Evolutionary conservation across 1,140 invertebrate genomes (phyloP).

Genomic region (Galleria mellonella): DNA sequence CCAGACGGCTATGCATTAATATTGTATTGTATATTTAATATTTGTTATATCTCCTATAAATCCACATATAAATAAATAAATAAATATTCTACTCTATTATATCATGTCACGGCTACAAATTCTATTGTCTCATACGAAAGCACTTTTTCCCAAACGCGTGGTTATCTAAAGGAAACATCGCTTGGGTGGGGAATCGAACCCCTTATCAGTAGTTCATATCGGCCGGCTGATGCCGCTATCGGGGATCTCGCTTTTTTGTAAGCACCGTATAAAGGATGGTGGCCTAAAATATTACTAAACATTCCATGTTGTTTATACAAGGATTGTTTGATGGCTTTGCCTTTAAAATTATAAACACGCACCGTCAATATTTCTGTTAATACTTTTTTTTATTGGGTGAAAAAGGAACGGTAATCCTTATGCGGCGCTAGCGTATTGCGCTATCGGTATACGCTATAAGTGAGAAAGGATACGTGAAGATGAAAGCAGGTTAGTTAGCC

Average conservation of each 20-base stretch:
- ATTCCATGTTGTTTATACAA: background rate
- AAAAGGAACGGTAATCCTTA: too few species aligned
- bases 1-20: too few species aligned
- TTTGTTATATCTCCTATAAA: too few species aligned
- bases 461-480: too few species aligned
- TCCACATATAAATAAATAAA: too few species aligned
- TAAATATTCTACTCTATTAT: background rate
- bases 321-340: background rate
- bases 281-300: background rate
- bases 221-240: constrained; percentile 40
- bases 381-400: too few species aligned
- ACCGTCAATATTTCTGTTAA: too few species aligned
- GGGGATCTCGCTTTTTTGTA: constrained; percentile 40
- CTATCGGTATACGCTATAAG: too few species aligned
- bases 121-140: constrained; percentile 29
- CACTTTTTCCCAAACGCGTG: constrained; percentile 36
- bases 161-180: constrained; percentile 46
- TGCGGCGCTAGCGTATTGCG: too few species aligned
- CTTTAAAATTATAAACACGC: background rate
- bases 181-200: constrained; percentile 41
- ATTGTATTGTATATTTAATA: too few species aligned
- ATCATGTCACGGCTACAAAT: background rate
- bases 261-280: constrained; percentile 13
- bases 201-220: constrained; percentile 41
- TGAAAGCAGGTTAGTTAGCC: too few species aligned